Conservation (phyloP, 2,888 invertebrate species). For the Malthinus flaveolus region DNA sequence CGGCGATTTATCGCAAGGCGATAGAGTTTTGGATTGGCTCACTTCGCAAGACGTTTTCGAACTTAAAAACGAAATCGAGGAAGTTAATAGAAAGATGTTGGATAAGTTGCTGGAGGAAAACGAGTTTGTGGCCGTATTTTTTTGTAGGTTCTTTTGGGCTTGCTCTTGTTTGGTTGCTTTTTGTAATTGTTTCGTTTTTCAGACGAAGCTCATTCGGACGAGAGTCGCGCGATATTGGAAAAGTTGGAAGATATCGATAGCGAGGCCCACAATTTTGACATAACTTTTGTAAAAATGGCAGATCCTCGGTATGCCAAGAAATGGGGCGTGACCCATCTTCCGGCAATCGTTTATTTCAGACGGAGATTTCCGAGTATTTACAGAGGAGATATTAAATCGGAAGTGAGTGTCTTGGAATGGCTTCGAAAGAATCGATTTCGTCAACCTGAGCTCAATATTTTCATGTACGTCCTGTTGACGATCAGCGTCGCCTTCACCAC, state of each 20-base stretch:
- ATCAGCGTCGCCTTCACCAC: constrained; percentile 83
- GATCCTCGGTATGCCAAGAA: constrained; percentile 89
- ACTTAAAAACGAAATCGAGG: constrained; percentile 95
- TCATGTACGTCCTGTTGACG: constrained; percentile 90
- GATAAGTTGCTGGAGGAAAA: constrained; percentile 93
- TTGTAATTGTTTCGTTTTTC: constrained; percentile 34
- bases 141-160: constrained; percentile 71
- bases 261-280: constrained; percentile 91
- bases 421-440: constrained; percentile 89
- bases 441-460: constrained; percentile 89
- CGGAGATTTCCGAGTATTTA: constrained; percentile 92
- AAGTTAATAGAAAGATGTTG: constrained; percentile 95
- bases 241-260: constrained; percentile 93
- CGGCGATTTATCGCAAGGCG: constrained; percentile 85
- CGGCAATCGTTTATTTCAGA: constrained; percentile 89
- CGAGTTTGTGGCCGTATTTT: constrained; percentile 92
- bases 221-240: constrained; percentile 80
- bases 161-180: not conserved
- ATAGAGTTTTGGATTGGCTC: constrained; percentile 83
- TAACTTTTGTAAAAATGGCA: constrained; percentile 93
- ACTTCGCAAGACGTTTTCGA: constrained; percentile 95
- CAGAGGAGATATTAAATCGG: constrained; percentile 82
- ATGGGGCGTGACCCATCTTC: constrained; percentile 91
- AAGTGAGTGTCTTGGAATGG: constrained; percentile 89
- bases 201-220: constrained; percentile 81